Conservation (phyloP, 2,113 vertebrate species). For the Pteruthius melanotis region DNA sequence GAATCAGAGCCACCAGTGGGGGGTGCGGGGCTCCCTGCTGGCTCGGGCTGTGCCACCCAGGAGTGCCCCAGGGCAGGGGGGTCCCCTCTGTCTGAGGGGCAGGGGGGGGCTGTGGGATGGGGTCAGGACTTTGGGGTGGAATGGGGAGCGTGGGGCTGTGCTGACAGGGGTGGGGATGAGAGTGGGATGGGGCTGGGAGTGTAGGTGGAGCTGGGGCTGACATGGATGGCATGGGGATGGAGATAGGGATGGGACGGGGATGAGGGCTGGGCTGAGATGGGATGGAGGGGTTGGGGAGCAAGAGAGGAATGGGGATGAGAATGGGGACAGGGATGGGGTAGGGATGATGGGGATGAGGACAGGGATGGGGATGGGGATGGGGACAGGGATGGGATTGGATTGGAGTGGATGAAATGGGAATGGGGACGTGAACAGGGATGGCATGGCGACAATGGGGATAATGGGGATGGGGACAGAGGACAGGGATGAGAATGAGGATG, state of each 20-base stretch:
- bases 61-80: not conserved
- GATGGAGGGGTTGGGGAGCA: not conserved
- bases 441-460: too few relatives aligned
- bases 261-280: not conserved
- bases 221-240: too few relatives aligned
- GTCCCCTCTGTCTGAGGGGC: not conserved
- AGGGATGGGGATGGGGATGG: not conserved
- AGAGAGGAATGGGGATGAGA: not conserved
- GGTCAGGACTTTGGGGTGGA: not conserved
- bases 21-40: not conserved
- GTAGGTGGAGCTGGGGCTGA: not conserved
- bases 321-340: not conserved
- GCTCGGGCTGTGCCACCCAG: not conserved
- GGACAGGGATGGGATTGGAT: too few relatives aligned
- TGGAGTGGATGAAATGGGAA: too few relatives aligned
- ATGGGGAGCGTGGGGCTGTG: not conserved
- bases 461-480: too few relatives aligned
- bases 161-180: not conserved
- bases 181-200: not conserved
- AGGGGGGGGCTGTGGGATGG: not conserved
- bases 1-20: not conserved
- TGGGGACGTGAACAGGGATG: too few relatives aligned
- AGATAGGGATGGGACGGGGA: too few relatives aligned
- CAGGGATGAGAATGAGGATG: too few relatives aligned
- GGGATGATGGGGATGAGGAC: not conserved